Evolutionary conservation across 1,140 invertebrate genomes (phyloP), one percentile per base, ranked within the genome.

Genomic region (Ericerus pela): DNA sequence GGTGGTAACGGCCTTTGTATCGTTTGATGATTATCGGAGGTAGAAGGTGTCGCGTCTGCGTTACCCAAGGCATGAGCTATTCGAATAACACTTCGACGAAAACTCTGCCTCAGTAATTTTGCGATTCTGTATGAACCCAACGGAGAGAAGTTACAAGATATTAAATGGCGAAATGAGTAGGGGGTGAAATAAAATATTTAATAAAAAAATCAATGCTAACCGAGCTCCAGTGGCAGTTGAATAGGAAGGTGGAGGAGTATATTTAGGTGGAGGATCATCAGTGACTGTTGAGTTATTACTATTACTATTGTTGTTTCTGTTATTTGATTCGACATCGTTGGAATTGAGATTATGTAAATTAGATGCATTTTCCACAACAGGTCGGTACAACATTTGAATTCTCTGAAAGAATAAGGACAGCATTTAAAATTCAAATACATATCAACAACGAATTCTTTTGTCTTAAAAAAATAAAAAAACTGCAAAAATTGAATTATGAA

Each of bases 191-290:
- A 8, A 6, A 26, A 22, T 52, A 28, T 26, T 26, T 16, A 52
- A 11, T 26, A 5, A 10, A 4, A 52, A 22, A 52, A 26, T 20
- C 20, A 41, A 55, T 36, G 33, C 61, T 62, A 36, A 72, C 71
- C 71, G 70, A 0, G 81, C 83, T 11, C 87, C 88, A 1, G 88
- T 94, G 1, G 88, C 88, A 11, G 88, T 92, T 3, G 86, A 87
- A 65, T 92, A 93, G 20, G 85, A 89, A 2, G 88, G 89, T 1
- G 89, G 89, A 8, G 89, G 89, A 1, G 88, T 92, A 65, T 94
- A 93, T 67, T 92, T 92, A 16, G 88, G 89, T 11, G 89, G 88
- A 6, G 88, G 87, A 72, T 91, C 88, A 64, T 85, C 79, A 10
- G 75, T 72, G 43, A 71, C 57, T 62, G 65, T 55, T 41, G 20